Conservation (phyloP, 2,113 vertebrate genomes). For the Erinaceus europaeus region DNA sequence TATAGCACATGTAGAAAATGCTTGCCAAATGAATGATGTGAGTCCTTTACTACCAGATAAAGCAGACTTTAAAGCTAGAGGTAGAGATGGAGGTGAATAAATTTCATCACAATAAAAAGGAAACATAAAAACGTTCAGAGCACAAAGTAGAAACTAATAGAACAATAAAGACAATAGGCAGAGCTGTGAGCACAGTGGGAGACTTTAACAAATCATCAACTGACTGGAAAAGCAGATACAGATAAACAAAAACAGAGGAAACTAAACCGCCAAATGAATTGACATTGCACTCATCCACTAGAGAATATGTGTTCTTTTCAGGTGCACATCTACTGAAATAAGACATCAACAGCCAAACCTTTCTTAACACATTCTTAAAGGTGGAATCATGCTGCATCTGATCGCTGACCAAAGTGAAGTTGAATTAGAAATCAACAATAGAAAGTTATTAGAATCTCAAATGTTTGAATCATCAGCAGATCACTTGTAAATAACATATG, state of each 20-base stretch:
- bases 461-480: neutral
- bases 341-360: neutral
- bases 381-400: constrained; percentile 15
- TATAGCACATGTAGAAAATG: neutral
- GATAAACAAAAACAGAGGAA: neutral
- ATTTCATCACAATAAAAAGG: neutral
- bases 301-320: neutral
- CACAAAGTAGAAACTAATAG: neutral
- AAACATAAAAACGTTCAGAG: neutral
- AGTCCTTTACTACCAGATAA: no score
- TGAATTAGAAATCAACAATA: constrained; percentile 41
- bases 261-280: neutral
- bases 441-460: neutral
- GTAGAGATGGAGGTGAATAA: neutral
- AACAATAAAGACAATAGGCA: neutral
- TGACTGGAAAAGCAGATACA: constrained; percentile 26
- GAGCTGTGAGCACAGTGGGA: neutral
- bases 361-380: constrained; percentile 33
- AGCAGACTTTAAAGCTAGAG: neutral
- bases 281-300: neutral
- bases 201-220: constrained; percentile 12
- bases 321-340: constrained; percentile 5
- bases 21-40: no score
- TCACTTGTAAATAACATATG: neutral
- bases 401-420: constrained; percentile 28